Evolutionary conservation across 2,888 invertebrate species (phyloP).

Genomic region (Yponomeuta sedellus): DNA sequence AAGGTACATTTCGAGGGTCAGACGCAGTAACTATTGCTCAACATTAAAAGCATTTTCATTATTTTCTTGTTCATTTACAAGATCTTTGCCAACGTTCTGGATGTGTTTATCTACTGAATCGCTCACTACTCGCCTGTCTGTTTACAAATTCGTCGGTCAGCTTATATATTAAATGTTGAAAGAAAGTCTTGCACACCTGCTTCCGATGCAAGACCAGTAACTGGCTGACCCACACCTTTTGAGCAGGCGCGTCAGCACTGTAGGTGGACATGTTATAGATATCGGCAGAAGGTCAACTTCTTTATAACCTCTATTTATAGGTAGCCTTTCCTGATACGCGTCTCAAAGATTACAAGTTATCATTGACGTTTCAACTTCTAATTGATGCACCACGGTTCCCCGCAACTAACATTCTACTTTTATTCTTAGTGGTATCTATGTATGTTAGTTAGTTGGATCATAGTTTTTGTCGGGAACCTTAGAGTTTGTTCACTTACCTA

Average conservation of each 20-base stretch:
- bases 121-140: neutral
- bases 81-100: constrained; percentile 2
- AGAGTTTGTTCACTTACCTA: no score
- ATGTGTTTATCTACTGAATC: neutral
- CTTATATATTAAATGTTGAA: constrained; percentile 9
- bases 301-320: constrained; percentile 37
- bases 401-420: neutral
- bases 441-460: neutral
- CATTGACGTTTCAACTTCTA: constrained; percentile 22
- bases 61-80: neutral
- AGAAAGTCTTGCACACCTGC: constrained; percentile 13
- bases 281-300: constrained; percentile 49
- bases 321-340: constrained; percentile 36
- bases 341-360: constrained; percentile 29
- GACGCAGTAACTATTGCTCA: no score
- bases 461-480: no score
- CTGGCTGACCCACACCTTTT: constrained; percentile 7
- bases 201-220: neutral
- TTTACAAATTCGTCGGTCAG: constrained; percentile 1
- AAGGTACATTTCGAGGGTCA: no score
- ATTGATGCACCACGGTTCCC: neutral
- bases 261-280: constrained; percentile 51
- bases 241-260: constrained; percentile 22
- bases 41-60: neutral
- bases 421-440: neutral